phyloP scores from a whole-genome alignment of 2,888 invertebrate genomes.

The Osedax frankpressi region DNA sequence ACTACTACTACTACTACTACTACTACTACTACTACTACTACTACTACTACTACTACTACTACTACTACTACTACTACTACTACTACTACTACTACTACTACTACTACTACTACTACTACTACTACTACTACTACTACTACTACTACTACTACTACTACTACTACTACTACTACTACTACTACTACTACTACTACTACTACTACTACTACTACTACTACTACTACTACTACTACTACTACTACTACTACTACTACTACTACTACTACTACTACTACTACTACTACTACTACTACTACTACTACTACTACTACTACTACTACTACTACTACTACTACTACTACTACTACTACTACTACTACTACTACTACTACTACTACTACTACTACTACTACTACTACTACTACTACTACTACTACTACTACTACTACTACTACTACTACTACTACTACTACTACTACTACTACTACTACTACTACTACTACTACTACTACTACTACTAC shows the following conservation, averaged over 20 bases:
- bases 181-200: background rate
- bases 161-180: background rate
- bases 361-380: slow-evolving; percentile 13
- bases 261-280: slow-evolving; percentile 13
- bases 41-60: slow-evolving; percentile 5
- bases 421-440: slow-evolving; percentile 1
- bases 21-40: slow-evolving; percentile 13
- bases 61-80: background rate
- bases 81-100: slow-evolving; percentile 11
- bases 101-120: slow-evolving; percentile 11
- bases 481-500: slow-evolving; percentile 10
- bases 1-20: background rate
- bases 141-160: background rate
- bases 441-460: slow-evolving; percentile 6
- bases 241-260: slow-evolving; percentile 9
- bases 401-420: slow-evolving; percentile 9
- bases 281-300: slow-evolving; percentile 14
- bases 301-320: slow-evolving; percentile 12
- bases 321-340: slow-evolving; percentile 1
- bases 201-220: slow-evolving; percentile 9
- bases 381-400: slow-evolving; percentile 15
- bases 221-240: slow-evolving; percentile 14
- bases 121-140: background rate
- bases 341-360: slow-evolving; percentile 13
- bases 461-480: background rate